Evolutionary conservation across 2,797 vertebrate genomes (phyloP), one percentile per base, ranked within the genome.

Genomic region (Allochrocebus solatus): DNA sequence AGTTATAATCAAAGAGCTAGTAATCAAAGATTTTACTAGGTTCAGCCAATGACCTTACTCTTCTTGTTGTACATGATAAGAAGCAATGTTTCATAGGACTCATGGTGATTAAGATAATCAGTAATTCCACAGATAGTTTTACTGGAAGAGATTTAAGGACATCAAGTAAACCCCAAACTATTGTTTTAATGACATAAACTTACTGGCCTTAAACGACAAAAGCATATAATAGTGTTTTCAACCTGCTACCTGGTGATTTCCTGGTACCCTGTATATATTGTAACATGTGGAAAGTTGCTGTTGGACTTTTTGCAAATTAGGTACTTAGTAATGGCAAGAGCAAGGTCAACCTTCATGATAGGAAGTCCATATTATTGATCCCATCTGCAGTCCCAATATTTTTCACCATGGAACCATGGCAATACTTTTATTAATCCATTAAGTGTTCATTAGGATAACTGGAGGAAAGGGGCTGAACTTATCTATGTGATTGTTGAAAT

Each of bases 181-280:
- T 70, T 33, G 59, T 85, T 89, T 93, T 55, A 76, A 50, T 72
- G n/a, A 30, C 2, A 74, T 50, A 30, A 89, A 61, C 16, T 83
- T 88, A 8, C 39, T 41, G 5, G 4, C 1, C 17, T 1, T 82
- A 22, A 72, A 14, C 87, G 26, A 89, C 6, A 19, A 43, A 89
- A 14, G 6, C 16, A 22, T 46, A 17, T 24, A 36, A 33, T 2
- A 50, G 48, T 84, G 12, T 78, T 70, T 93, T 94, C 36, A 76
- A 24, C 4, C 30, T 80, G 11, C 12, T 7, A 24, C 21, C 26
- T 10, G 1, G 2, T 46, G 8, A 2, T 24, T 46, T 0, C 4
- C 1, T 91, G 50, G 16, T 88, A n/a, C 19, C 1, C 19, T 21
- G 22, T 41, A 10, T 76, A 72, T 17, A 55, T 8, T 2, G 6